Evolutionary conservation across 1,140 invertebrate species (phyloP).

Genomic region (Tetraneura akinire): DNA sequence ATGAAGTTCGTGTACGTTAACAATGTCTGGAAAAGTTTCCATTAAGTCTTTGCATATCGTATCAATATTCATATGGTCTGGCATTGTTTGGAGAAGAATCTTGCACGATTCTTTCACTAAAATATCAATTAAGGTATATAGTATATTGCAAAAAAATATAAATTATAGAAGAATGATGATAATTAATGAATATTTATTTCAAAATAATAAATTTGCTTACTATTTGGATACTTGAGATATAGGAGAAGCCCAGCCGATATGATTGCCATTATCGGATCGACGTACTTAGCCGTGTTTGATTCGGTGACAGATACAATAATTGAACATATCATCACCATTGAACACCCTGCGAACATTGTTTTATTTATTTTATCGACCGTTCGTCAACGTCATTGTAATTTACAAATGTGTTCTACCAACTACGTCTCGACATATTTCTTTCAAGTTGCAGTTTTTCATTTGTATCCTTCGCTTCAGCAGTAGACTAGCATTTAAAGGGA

Average conservation of each 20-base stretch:
- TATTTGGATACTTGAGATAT: conserved; percentile 72
- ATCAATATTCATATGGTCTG: conserved; percentile 75
- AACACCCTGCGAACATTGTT: conserved; percentile 61
- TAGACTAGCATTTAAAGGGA: background rate
- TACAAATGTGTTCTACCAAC: conserved; percentile 58
- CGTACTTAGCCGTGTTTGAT: conserved; percentile 66
- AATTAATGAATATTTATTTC: no score
- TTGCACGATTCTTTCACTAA: conserved; percentile 76
- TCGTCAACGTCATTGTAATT: background rate
- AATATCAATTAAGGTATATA: conserved; percentile 57
- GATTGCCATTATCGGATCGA: conserved; percentile 73
- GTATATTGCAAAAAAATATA: no score
- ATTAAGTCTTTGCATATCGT: conserved; percentile 67
- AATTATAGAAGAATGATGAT: no score
- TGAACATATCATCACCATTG: conserved; percentile 71
- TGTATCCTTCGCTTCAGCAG: conserved; percentile 22
- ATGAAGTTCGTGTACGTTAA: conserved; percentile 80
- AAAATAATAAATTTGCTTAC: conserved; percentile 61
- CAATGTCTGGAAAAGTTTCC: conserved; percentile 73
- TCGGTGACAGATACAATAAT: conserved; percentile 68
- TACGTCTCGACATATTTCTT: conserved; percentile 61
- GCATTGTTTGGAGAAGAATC: conserved; percentile 80
- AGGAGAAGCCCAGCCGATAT: conserved; percentile 68
- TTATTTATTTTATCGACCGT: conserved; percentile 13
- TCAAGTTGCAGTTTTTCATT: conserved; percentile 25